Base-by-base conservation (phyloP, 2,113 vertebrate genomes). In the Oxyruncus cristatus region DNA sequence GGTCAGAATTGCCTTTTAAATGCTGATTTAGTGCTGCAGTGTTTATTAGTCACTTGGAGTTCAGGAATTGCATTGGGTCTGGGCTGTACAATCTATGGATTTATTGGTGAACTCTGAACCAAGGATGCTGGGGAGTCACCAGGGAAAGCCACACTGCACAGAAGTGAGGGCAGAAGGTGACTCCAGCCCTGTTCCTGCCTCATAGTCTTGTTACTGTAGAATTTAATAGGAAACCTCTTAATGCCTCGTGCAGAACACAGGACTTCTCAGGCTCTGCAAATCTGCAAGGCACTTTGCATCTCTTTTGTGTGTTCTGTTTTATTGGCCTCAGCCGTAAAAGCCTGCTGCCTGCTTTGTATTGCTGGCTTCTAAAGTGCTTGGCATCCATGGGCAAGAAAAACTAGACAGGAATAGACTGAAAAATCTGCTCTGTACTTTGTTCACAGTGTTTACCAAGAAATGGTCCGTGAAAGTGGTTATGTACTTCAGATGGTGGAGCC, bases 31-130 rank as follows among this genome's bases (percentile, higher is more conserved):
- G 42, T 1, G 0, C 71, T 49, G 24, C 11, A 62, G 32, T 16
- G 10, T 28, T 65, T 79, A 39, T 52, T 35, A 52, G 20, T 37
- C 27, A 41, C 28, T 49, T 15, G 9, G 41, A 39, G 11, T 39
- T 27, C 4, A 35, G 85, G n/a, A 58, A n/a, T 26, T 37, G 13
- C 11, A 3, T 30, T 24, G 41, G 28, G 59, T 81, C 2, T 55
- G 33, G 78, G 73, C 55, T 2, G 1, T 42, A 1, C 5, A 8
- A 9, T 27, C 47, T 6, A 0, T 28, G 49, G 61, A 33, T 44
- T 84, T 71, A n/a, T 13, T 35, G 74, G 55, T 62, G 37, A 53
- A 44, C 12, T 47, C 33, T 27, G 17, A 46, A 76, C 19, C n/a
- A 44, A 47, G 44, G 53, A 32, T 5, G 3, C 3, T 11, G 19